Base-by-base conservation (phyloP, 2,113 vertebrate species). In the Heteronetta atricapilla region DNA sequence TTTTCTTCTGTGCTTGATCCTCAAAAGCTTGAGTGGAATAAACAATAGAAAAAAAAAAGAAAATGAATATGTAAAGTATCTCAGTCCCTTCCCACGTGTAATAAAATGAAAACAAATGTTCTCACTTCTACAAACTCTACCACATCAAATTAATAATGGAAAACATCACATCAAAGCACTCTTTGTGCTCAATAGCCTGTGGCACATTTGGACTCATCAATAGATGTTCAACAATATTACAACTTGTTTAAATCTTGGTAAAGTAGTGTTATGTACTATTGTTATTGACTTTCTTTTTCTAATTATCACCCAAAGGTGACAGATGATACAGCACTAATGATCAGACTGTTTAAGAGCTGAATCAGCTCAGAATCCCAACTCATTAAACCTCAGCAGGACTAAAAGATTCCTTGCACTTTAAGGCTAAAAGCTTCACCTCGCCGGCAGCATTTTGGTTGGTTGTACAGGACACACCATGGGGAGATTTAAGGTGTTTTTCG, bases 251-350 rank as follows among this genome's bases (percentile, higher is more conserved):
- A 98, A 98, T 98, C 97, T 98, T 97, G 86, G 97, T 98, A 96
- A 98, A 98, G 96, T 97, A 96, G 97, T 98, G 95, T 97, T 98
- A 97, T 97, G 97, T 97, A 98, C 97, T 98, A 97, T 97, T 98
- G 98, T 95, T 98, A 98, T 98, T 98, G 98, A 98, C 98, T 98
- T 98, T 93, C 94, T 90, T 97, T 97, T 98, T 97, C 97, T 98
- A 98, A 98, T 98, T 98, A 98, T 97, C 97, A 98, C 96, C 98
- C 97, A 98, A 98, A 98, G 98, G 98, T 98, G 98, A 98, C 96
- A 89, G 97, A 98, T 98, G 97, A 97, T 97, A 92, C 90, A 97
- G 91, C 96, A 94, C 96, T 98, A 98, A 98, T 98, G 98, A 98
- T 97, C 95, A 78, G 94, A 95, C 95, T 95, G 97, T 95, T 96